A percentile compares a stretch with the other conserved stretches of the same genome.
phyloP scores from a whole-genome alignment of 37 sponge, comb jelly and placozoan species.

The Axinella damicornis region DNA sequence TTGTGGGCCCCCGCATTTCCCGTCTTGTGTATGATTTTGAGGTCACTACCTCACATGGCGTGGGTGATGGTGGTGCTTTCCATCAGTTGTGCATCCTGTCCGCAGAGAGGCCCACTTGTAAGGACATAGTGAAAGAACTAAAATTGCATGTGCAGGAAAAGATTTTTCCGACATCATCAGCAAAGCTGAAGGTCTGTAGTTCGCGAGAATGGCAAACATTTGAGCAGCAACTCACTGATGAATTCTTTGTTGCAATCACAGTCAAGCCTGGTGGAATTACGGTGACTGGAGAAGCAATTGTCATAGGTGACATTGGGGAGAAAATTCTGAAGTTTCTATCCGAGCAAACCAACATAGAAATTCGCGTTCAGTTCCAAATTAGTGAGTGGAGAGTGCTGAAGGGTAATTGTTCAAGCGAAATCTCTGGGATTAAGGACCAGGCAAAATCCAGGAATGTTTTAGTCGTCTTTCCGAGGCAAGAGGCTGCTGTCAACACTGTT shows the following conservation, averaged over 20 bases:
- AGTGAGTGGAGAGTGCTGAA: slow-evolving; percentile 13
- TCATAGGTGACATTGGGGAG: not conserved
- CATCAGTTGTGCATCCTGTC: not conserved
- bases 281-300: slow-evolving; percentile 5
- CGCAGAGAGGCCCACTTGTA: not conserved
- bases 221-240: not conserved
- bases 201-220: slow-evolving; percentile 21
- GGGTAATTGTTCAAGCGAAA: not conserved
- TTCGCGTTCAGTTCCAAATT: not conserved
- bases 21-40: slow-evolving; percentile 21
- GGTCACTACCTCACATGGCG: not conserved
- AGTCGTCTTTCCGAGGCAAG: not conserved
- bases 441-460: not conserved
- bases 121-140: not conserved
- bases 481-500: not conserved
- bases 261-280: not conserved
- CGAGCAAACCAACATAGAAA: slow-evolving; percentile 15
- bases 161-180: not conserved
- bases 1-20: not conserved
- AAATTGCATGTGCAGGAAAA: not conserved
- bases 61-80: not conserved
- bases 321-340: slow-evolving; percentile 11
- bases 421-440: not conserved
- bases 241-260: slow-evolving; percentile 26
- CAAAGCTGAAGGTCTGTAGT: slow-evolving; percentile 3